A percentile compares a stretch with the other conserved stretches of the same genome.
Evolutionary conservation across 1,140 invertebrate genomes (phyloP).

Genomic region (Drosophila punjabiensis): DNA sequence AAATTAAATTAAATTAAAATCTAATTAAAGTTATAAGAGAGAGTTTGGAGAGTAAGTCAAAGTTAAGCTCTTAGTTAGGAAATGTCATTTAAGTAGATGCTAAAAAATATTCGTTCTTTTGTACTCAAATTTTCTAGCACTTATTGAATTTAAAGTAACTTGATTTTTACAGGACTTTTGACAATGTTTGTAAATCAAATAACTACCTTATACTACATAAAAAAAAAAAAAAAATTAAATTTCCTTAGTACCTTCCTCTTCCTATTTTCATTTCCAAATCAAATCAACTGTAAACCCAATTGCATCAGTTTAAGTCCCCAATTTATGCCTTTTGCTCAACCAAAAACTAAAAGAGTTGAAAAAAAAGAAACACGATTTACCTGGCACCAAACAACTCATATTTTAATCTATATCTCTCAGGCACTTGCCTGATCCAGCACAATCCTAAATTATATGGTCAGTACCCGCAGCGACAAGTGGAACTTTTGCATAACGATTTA

Average conservation of each 20-base stretch:
- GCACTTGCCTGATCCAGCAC: slow-evolving; percentile 70
- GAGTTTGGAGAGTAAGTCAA: slow-evolving; percentile 36
- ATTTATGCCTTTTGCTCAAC: slow-evolving; percentile 6
- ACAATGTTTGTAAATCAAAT: no score
- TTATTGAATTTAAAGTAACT: no score
- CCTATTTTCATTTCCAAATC: background rate
- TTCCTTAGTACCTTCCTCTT: background rate
- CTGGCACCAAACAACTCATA: slow-evolving; percentile 14
- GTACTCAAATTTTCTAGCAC: background rate
- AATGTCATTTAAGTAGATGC: background rate
- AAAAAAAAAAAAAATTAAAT: no score
- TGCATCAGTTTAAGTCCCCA: background rate
- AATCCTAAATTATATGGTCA: slow-evolving; percentile 69
- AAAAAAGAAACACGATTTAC: slow-evolving; percentile 15
- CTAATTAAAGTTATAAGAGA: slow-evolving; percentile 67
- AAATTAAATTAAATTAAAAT: slow-evolving; percentile 60
- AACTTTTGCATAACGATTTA: slow-evolving; percentile 80
- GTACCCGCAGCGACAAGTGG: slow-evolving; percentile 66
- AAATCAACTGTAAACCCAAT: background rate
- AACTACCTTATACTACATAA: no score
- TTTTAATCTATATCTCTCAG: slow-evolving; percentile 38
- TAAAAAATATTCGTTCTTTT: background rate
- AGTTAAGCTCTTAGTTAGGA: slow-evolving; percentile 21
- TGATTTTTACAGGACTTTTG: background rate
- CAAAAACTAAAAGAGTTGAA: background rate